A percentile compares a stretch with the other conserved stretches of the same genome.
Conservation (phyloP, 2,888 invertebrate species). For the Tillus elongatus region DNA sequence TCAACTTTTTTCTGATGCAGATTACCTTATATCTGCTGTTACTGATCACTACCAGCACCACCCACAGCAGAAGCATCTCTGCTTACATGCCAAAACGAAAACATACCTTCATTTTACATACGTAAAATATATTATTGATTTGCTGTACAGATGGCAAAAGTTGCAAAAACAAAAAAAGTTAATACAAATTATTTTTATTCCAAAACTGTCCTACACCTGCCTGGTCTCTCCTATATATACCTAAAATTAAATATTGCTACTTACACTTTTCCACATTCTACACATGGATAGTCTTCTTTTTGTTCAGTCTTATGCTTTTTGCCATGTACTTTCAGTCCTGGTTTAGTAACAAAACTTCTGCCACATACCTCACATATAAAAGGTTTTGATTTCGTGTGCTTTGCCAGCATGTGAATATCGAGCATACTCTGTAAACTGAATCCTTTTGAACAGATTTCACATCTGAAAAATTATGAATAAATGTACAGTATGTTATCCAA, state of each 20-base stretch:
- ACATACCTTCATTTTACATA: too few relatives aligned
- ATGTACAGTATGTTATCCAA: neutral
- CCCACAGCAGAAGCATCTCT: too few relatives aligned
- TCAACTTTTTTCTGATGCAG: too few relatives aligned
- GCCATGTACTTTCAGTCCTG: conserved; percentile 44
- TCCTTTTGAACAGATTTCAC: conserved; percentile 46
- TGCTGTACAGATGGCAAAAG: too few relatives aligned
- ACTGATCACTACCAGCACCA: too few relatives aligned
- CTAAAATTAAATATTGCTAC: conserved; percentile 15
- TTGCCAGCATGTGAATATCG: conserved; percentile 46
- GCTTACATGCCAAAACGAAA: too few relatives aligned
- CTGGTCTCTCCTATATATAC: neutral
- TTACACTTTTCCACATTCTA: conserved; percentile 41
- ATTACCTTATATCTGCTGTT: too few relatives aligned
- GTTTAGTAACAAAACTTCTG: conserved; percentile 41
- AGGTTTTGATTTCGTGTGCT: conserved; percentile 43
- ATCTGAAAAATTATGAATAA: conserved; percentile 35
- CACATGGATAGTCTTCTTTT: conserved; percentile 40
- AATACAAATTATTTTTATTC: too few relatives aligned
- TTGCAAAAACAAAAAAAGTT: too few relatives aligned
- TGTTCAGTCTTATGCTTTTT: conserved; percentile 41
- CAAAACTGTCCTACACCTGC: too few relatives aligned
- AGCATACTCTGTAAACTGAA: conserved; percentile 48
- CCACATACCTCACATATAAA: conserved; percentile 40
- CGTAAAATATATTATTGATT: too few relatives aligned